These are phyloP conservation scores for Onthophagus sagittarius DNA, from an alignment of 2,888 invertebrate species.

Conservation along the genomic window DNA sequence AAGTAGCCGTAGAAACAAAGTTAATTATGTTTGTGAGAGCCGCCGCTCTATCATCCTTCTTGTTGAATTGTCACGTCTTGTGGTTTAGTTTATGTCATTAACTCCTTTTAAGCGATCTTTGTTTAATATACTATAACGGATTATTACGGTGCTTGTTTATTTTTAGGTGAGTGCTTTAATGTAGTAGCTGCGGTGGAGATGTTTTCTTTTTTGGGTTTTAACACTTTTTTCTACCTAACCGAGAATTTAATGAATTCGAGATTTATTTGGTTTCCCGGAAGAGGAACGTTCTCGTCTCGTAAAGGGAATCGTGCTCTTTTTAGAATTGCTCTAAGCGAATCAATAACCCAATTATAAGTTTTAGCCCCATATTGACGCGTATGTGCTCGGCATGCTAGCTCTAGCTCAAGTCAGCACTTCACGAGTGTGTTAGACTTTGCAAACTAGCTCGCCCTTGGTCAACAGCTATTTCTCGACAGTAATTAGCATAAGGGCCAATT, in stretches of 20 bases:
- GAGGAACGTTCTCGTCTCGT: background rate
- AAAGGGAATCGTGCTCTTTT: background rate
- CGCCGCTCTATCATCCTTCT: background rate
- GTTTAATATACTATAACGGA: background rate
- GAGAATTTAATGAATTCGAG: background rate
- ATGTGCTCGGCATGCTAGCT: background rate
- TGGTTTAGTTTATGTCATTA: background rate
- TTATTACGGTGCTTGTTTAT: background rate
- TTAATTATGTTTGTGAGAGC: background rate
- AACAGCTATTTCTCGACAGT: background rate
- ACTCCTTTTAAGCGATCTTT: background rate
- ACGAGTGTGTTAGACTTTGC: slow-evolving; percentile 5
- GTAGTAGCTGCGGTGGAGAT: background rate
- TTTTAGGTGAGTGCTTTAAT: background rate
- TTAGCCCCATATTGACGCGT: slow-evolving; percentile 1
- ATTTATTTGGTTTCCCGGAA: background rate
- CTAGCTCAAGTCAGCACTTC: slow-evolving; percentile 5
- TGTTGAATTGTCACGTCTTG: background rate
- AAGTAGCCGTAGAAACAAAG: background rate
- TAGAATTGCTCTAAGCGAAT: background rate
- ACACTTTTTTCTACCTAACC: background rate
- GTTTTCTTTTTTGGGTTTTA: too few species aligned
- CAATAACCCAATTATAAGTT: background rate
- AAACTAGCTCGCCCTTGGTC: slow-evolving; percentile 3
- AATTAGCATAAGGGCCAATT: slow-evolving; percentile 4